Conservation (phyloP, 2,797 vertebrate genomes). For the Ambastaia sidthimunki region DNA sequence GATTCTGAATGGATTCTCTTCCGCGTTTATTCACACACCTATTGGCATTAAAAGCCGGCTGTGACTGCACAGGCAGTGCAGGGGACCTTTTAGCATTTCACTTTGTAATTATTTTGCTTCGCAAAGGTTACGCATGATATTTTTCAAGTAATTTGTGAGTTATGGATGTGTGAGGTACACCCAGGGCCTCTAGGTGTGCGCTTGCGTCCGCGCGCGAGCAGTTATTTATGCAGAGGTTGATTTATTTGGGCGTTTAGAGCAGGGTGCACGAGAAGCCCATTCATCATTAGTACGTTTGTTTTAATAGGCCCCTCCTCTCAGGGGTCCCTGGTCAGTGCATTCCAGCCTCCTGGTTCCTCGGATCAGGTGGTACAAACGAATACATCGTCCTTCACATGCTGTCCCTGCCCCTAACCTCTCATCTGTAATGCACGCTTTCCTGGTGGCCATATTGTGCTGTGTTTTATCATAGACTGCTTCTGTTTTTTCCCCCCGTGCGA, state of each 20-base stretch:
- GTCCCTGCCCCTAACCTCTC: constrained; percentile 44
- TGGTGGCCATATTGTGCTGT: constrained; percentile 33
- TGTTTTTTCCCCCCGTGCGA: constrained; percentile 45
- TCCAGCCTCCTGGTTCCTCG: constrained; percentile 16
- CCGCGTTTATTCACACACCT: constrained; percentile 40
- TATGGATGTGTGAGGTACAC: constrained; percentile 1
- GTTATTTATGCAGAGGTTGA: constrained; percentile 71
- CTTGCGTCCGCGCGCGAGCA: neutral
- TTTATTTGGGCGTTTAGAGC: constrained; percentile 41
- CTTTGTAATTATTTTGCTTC: constrained; percentile 28
- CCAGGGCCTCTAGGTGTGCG: constrained; percentile 24
- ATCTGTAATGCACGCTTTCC: constrained; percentile 39
- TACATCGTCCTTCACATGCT: constrained; percentile 46
- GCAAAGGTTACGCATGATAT: constrained; percentile 23
- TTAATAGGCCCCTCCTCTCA: constrained; percentile 36
- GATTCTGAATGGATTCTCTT: constrained; percentile 51
- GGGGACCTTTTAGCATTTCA: constrained; percentile 21
- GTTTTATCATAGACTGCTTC: constrained; percentile 47
- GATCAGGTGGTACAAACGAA: constrained; percentile 39
- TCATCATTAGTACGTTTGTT: constrained; percentile 51
- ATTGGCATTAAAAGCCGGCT: constrained; percentile 32
- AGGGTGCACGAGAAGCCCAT: constrained; percentile 44
- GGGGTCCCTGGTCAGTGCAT: constrained; percentile 48
- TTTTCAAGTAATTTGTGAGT: constrained; percentile 4
- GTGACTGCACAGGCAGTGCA: neutral